Evolutionary conservation across 37 sponge, comb jelly and placozoan species (phyloP).

Genomic region (Beroe ovata): DNA sequence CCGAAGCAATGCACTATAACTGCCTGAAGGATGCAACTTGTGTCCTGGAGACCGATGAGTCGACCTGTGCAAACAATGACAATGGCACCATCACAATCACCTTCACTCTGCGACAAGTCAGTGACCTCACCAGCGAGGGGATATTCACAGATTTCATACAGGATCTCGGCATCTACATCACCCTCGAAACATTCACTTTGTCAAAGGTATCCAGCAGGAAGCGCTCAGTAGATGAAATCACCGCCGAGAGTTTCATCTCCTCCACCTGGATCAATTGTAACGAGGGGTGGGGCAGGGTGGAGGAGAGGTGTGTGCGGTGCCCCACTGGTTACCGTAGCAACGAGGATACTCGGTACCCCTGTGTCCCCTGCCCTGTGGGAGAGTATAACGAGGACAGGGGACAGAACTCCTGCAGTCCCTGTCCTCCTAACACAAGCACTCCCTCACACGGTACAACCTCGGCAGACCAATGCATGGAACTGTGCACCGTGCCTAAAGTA

Average conservation of each 20-base stretch:
- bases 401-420: neutral
- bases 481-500: slow-evolving; percentile 2
- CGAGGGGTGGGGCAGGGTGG: slow-evolving; percentile 52
- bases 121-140: neutral
- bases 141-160: slow-evolving; percentile 8
- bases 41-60: neutral
- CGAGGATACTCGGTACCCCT: slow-evolving; percentile 59
- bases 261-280: slow-evolving; percentile 45
- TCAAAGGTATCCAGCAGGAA: slow-evolving; percentile 3
- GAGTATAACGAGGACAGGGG: neutral
- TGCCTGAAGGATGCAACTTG: neutral
- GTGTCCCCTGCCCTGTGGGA: slow-evolving; percentile 18
- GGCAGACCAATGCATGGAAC: neutral
- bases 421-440: slow-evolving; percentile 25
- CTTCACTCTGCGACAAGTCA: slow-evolving; percentile 15
- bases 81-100: slow-evolving; percentile 23
- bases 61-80: slow-evolving; percentile 7
- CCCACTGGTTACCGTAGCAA: slow-evolving; percentile 41
- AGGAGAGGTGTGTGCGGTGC: slow-evolving; percentile 53
- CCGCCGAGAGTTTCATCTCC: neutral
- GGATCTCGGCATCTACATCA: slow-evolving; percentile 6
- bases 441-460: slow-evolving; percentile 27
- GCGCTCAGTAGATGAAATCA: neutral
- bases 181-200: neutral
- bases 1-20: slow-evolving; percentile 2